A percentile compares a stretch with the other conserved stretches of the same genome.
Evolutionary conservation across 2,113 vertebrate species (phyloP).

Genomic region (Syngnathus floridae): DNA sequence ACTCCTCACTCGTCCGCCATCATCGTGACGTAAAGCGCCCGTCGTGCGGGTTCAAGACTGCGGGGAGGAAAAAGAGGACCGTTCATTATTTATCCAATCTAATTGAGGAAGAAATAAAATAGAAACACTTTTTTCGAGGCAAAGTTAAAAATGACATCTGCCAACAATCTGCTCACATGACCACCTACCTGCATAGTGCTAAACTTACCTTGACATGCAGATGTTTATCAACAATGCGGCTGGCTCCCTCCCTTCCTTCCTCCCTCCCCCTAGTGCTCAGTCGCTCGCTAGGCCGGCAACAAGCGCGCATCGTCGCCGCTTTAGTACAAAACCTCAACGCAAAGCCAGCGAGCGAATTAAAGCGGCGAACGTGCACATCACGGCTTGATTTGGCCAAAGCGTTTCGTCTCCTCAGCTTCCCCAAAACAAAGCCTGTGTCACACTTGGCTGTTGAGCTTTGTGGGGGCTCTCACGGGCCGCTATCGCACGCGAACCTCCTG

Average conservation of each 20-base stretch:
- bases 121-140: too few species aligned
- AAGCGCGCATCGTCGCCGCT: neutral
- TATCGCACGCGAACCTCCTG: neutral
- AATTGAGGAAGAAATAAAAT: too few species aligned
- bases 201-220: neutral
- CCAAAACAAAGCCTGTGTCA: constrained; percentile 1
- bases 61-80: neutral
- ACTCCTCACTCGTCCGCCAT: constrained; percentile 39
- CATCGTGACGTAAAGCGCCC: constrained; percentile 17
- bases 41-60: constrained; percentile 13
- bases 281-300: neutral
- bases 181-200: neutral
- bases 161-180: neutral
- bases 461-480: neutral
- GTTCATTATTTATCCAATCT: too few species aligned
- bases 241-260: neutral
- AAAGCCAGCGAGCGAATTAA: neutral
- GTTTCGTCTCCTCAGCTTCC: neutral
- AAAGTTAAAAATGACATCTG: too few species aligned
- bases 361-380: neutral
- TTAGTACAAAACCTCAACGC: neutral
- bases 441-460: neutral
- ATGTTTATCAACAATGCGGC: too few species aligned
- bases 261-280: neutral
- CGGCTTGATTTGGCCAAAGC: neutral